phyloP scores from a whole-genome alignment of 2,888 invertebrate genomes.

The Lochmaea crataegi region DNA sequence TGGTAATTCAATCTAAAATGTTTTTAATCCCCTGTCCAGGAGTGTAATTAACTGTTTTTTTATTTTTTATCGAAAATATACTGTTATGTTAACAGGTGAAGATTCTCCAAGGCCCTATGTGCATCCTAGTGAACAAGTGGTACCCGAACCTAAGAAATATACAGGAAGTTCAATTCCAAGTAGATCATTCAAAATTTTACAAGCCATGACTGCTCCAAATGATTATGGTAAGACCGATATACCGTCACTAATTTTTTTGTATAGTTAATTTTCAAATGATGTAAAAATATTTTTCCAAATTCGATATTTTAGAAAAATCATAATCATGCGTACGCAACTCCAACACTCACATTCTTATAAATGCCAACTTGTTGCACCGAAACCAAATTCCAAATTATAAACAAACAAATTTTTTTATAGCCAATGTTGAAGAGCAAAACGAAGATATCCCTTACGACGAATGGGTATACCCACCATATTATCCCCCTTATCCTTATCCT shows the following conservation, averaged over 20 bases:
- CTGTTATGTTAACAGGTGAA: conserved; percentile 51
- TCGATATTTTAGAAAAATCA: conserved; percentile 33
- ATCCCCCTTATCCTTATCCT: conserved; percentile 23
- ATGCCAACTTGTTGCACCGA: conserved; percentile 50
- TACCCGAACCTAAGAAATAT: conserved; percentile 77
- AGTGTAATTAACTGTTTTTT: neutral
- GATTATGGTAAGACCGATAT: conserved; percentile 61
- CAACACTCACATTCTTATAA: conserved; percentile 19
- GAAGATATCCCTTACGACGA: conserved; percentile 57
- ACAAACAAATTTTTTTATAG: conserved; percentile 59
- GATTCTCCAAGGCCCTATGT: conserved; percentile 61
- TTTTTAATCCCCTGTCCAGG: neutral
- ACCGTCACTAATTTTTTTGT: conserved; percentile 2
- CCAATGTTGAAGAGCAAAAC: conserved; percentile 60
- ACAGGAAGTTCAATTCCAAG: conserved; percentile 85
- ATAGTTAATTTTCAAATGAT: conserved; percentile 18
- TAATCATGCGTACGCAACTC: conserved; percentile 24
- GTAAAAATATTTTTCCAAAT: conserved; percentile 37
- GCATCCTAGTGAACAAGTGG: conserved; percentile 76
- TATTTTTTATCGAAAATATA: neutral
- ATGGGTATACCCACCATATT: conserved; percentile 50
- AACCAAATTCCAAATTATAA: conserved; percentile 39
- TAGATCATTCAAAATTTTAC: conserved; percentile 81
- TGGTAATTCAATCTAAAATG: too few species aligned
- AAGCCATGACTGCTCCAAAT: conserved; percentile 78